phyloP scores from a whole-genome alignment of 2,888 invertebrate species.

The Atethmia centrago region DNA sequence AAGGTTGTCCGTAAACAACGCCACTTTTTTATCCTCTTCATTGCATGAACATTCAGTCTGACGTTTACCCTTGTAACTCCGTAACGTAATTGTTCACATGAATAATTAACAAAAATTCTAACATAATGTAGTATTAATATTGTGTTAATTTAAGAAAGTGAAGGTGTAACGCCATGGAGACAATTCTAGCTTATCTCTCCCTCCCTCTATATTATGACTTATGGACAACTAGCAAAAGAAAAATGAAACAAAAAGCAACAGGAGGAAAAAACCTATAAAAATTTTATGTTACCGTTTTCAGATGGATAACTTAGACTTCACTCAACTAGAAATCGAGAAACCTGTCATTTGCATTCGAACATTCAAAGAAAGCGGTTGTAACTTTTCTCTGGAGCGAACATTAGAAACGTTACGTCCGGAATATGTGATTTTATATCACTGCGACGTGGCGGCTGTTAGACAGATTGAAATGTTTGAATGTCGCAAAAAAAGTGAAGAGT shows the following conservation, averaged over 20 bases:
- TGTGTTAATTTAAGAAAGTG: neutral
- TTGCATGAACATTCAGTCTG: neutral
- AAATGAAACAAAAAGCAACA: neutral
- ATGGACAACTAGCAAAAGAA: neutral
- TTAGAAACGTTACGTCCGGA: conserved; percentile 93
- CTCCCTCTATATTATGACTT: neutral
- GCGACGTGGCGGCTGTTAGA: conserved; percentile 96
- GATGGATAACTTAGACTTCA: conserved; percentile 93
- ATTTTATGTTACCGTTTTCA: conserved; percentile 73
- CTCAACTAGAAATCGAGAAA: conserved; percentile 91
- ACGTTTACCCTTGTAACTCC: neutral
- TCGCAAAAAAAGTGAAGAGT: conserved; percentile 85
- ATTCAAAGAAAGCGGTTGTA: conserved; percentile 93
- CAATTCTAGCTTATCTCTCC: neutral
- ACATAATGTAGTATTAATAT: too few relatives aligned
- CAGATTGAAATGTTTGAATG: conserved; percentile 97
- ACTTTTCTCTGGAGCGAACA: conserved; percentile 93
- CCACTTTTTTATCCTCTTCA: neutral
- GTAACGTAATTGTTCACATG: neutral
- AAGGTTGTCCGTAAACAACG: neutral
- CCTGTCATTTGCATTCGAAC: conserved; percentile 94
- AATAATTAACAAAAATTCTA: neutral
- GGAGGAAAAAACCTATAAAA: neutral
- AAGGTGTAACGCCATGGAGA: neutral
- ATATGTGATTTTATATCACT: conserved; percentile 97